Conservation (phyloP, 2,113 vertebrate species). For the Turdus rufiventris region DNA sequence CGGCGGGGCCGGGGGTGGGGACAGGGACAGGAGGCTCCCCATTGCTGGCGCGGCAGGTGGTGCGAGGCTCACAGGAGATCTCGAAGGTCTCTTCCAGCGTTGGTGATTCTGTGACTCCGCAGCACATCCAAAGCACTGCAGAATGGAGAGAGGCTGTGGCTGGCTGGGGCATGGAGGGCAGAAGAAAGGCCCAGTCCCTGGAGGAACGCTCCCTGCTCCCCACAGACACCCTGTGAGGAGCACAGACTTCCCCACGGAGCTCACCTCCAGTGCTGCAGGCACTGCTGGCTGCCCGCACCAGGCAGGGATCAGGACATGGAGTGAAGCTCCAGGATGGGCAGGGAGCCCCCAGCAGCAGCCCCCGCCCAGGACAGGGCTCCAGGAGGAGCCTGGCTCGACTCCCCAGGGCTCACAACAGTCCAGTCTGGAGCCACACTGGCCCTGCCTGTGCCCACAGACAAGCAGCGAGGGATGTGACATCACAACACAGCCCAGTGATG, state of each 20-base stretch:
- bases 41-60: background rate
- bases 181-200: too few species aligned
- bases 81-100: background rate
- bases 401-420: background rate
- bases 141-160: background rate
- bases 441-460: too few species aligned
- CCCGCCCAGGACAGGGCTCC: background rate
- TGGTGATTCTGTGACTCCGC: too few species aligned
- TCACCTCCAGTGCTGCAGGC: background rate
- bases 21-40: background rate
- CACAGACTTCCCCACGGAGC: fast-evolving
- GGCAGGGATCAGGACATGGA: background rate
- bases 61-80: background rate
- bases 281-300: background rate
- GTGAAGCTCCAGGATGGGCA: fast-evolving
- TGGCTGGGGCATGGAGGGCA: background rate
- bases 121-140: background rate
- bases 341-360: background rate
- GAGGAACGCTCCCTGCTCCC: background rate
- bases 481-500: too few species aligned
- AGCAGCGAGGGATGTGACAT: background rate
- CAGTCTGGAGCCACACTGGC: background rate
- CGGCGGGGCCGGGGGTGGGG: fast-evolving
- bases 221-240: too few species aligned
- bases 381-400: fast-evolving